These are phyloP conservation scores for Drosophila sechellia DNA, from an alignment of 1,140 invertebrate genomes.

Conservation along the genomic window DNA sequence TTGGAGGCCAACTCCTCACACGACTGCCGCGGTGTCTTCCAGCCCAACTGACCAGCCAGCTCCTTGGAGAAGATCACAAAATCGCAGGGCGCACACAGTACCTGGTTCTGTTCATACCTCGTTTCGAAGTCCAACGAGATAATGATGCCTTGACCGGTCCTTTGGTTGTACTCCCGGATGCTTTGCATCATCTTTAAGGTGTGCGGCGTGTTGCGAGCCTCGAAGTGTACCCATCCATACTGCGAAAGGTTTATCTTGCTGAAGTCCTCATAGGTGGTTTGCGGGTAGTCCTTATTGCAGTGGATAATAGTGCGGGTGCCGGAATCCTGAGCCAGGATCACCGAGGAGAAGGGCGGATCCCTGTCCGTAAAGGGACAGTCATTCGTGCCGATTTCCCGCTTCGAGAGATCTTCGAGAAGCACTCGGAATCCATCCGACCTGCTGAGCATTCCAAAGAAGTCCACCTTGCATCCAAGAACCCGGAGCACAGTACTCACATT, in stretches of 20 bases:
- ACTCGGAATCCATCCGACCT: conserved; percentile 85
- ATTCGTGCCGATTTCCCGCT: conserved; percentile 85
- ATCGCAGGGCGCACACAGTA: conserved; percentile 86
- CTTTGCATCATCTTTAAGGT: conserved; percentile 87
- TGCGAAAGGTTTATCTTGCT: conserved; percentile 84
- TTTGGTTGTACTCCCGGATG: conserved; percentile 86
- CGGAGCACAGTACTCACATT: conserved; percentile 89
- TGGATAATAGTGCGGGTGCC: conserved; percentile 89
- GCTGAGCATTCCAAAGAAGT: conserved; percentile 87
- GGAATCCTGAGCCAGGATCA: conserved; percentile 86
- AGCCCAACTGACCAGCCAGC: conserved; percentile 49
- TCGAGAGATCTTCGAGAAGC: conserved; percentile 86
- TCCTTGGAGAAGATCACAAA: conserved; percentile 88
- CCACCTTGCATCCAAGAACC: conserved; percentile 85
- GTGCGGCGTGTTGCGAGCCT: conserved; percentile 87
- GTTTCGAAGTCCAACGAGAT: conserved; percentile 90
- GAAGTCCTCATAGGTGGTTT: conserved; percentile 88
- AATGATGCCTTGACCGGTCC: conserved; percentile 77
- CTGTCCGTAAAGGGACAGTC: conserved; percentile 84
- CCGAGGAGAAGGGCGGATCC: conserved; percentile 85
- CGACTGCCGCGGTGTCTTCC: conserved; percentile 38
- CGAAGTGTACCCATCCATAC: conserved; percentile 90
- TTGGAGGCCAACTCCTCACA: conserved; percentile 28
- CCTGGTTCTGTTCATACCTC: conserved; percentile 84
- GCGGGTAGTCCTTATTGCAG: conserved; percentile 87